Evolutionary conservation across 1,140 invertebrate species (phyloP).

Genomic region (Neodiprion virginianus): DNA sequence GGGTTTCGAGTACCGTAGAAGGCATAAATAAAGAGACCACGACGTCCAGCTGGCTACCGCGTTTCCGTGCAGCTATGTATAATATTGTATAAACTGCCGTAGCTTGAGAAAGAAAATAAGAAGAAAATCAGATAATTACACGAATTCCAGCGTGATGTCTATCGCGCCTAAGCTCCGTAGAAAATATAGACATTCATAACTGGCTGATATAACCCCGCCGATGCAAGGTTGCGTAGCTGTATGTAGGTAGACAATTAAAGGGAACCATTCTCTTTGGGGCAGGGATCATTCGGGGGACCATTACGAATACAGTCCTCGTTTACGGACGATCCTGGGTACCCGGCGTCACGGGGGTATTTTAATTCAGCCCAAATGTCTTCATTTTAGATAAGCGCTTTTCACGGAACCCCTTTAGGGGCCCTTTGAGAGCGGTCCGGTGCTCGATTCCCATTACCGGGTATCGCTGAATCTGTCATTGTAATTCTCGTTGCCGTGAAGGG

Average conservation of each 20-base stretch:
- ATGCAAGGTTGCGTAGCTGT: neutral
- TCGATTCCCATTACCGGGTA: constrained; percentile 36
- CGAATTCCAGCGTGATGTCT: neutral
- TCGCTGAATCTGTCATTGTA: constrained; percentile 46
- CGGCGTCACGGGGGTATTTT: constrained; percentile 1
- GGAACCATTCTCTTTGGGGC: neutral
- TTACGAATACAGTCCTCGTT: neutral
- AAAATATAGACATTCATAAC: neutral
- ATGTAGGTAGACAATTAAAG: constrained; percentile 7
- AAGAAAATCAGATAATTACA: constrained; percentile 4
- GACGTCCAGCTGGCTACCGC: neutral
- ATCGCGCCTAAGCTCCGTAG: neutral
- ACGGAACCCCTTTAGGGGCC: neutral
- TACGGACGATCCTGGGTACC: neutral
- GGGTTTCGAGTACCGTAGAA: too few species aligned
- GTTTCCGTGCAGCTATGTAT: neutral
- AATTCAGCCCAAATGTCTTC: constrained; percentile 13
- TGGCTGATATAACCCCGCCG: neutral
- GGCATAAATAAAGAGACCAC: too few species aligned
- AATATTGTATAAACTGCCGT: neutral
- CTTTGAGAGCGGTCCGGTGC: neutral
- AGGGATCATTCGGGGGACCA: neutral
- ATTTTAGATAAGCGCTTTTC: constrained; percentile 11
- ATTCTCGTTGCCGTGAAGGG: constrained; percentile 27
- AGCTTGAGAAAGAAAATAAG: neutral